phyloP scores from a whole-genome alignment of 1,140 invertebrate species.

The Mercenaria mercenaria region DNA sequence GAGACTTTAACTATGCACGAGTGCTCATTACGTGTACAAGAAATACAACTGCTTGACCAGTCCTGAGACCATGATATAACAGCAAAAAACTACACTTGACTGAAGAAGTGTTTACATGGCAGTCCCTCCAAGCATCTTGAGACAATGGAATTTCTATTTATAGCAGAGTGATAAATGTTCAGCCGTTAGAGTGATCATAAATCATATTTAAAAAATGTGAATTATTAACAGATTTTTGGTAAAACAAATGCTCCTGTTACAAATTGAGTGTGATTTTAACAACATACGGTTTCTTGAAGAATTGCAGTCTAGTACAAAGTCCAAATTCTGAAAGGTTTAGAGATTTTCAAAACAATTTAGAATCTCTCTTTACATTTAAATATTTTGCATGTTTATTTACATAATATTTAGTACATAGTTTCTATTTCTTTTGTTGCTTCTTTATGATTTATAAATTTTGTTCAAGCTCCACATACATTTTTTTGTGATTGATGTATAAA shows the following conservation, averaged over 20 bases:
- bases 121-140: neutral
- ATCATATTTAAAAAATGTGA: neutral
- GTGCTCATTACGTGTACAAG: slow-evolving; percentile 75
- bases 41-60: slow-evolving; percentile 46
- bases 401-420: too few relatives aligned
- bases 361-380: too few relatives aligned
- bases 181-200: neutral
- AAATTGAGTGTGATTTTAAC: too few relatives aligned
- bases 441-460: too few relatives aligned
- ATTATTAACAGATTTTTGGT: neutral
- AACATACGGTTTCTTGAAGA: too few relatives aligned
- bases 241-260: neutral
- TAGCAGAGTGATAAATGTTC: neutral
- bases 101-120: neutral
- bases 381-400: too few relatives aligned
- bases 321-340: too few relatives aligned
- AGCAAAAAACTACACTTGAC: neutral
- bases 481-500: too few relatives aligned
- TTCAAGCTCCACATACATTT: too few relatives aligned
- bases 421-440: too few relatives aligned
- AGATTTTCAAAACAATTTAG: too few relatives aligned
- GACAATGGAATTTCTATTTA: neutral
- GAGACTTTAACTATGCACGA: slow-evolving; percentile 77
- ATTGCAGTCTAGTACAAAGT: too few relatives aligned
- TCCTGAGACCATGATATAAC: slow-evolving; percentile 16